A percentile compares a stretch with the other conserved stretches of the same genome.
Conservation (phyloP, 2,888 invertebrate genomes). For the Cancer borealis region DNA sequence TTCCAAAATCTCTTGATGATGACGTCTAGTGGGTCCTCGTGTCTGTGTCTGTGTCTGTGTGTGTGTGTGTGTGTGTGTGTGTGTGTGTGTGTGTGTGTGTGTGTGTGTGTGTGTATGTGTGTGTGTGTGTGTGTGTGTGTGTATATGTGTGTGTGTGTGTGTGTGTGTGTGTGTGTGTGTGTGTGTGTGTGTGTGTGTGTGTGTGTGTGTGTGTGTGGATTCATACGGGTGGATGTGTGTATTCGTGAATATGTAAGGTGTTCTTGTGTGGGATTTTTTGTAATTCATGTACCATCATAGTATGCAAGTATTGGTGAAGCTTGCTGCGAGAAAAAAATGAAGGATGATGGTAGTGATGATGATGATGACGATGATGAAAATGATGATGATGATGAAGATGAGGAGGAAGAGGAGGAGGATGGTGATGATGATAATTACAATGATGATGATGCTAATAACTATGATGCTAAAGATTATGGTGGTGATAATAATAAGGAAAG, state of each 20-base stretch:
- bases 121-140: neutral
- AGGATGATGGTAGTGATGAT: neutral
- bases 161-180: neutral
- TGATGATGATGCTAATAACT: too few species aligned
- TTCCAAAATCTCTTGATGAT: neutral
- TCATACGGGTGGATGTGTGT: neutral
- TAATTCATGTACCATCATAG: neutral
- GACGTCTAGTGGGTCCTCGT: neutral
- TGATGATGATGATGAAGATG: neutral
- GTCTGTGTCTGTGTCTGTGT: neutral
- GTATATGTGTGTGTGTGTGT: neutral
- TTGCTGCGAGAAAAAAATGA: neutral
- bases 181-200: neutral
- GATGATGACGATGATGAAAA: neutral
- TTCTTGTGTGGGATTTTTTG: too few species aligned
- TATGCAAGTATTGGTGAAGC: neutral
- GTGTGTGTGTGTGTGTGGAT: neutral
- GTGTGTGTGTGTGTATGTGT: neutral
- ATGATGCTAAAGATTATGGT: too few species aligned
- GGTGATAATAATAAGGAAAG: neutral
- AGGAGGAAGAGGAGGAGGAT: too few species aligned
- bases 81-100: constrained; percentile 20
- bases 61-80: constrained; percentile 20
- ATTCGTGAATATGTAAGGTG: constrained; percentile 21
- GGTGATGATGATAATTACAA: too few species aligned